These are phyloP conservation scores for Patella pellucida DNA, from an alignment of 2,888 invertebrate species.

Conservation along the genomic window DNA sequence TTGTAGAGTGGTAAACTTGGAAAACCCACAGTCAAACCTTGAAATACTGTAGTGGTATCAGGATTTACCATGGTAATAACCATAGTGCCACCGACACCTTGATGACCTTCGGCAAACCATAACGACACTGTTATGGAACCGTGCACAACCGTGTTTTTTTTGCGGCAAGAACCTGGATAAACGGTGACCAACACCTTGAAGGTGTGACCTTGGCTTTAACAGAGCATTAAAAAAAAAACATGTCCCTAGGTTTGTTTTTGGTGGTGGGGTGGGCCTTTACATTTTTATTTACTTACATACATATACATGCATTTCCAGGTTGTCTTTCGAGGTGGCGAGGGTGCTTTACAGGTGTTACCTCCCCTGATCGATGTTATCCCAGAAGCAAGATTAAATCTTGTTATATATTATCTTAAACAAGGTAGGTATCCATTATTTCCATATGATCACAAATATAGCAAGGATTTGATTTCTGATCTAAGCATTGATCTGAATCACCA, in stretches of 20 bases:
- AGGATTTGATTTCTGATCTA: neutral
- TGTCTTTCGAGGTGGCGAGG: conserved; percentile 93
- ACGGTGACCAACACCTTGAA: too few species aligned
- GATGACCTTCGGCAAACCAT: too few species aligned
- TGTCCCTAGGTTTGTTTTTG: too few species aligned
- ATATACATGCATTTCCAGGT: conserved; percentile 73
- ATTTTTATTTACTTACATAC: too few species aligned
- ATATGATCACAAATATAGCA: neutral
- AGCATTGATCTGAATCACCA: neutral
- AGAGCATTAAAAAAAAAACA: neutral
- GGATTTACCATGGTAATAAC: too few species aligned
- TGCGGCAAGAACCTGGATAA: too few species aligned
- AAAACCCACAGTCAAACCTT: too few species aligned
- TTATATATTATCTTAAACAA: conserved; percentile 91
- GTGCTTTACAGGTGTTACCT: conserved; percentile 92
- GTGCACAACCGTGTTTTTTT: too few species aligned
- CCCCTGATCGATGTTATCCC: conserved; percentile 93
- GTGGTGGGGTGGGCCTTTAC: too few species aligned
- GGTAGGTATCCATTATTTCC: conserved; percentile 59
- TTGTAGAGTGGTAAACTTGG: neutral
- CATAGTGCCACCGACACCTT: too few species aligned
- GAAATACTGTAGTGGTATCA: too few species aligned
- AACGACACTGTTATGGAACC: too few species aligned
- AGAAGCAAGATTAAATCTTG: conserved; percentile 95
- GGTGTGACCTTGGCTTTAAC: neutral